Evolutionary conservation across 2,797 vertebrate species (phyloP).

Genomic region (Gadopsis bispinosus): DNA sequence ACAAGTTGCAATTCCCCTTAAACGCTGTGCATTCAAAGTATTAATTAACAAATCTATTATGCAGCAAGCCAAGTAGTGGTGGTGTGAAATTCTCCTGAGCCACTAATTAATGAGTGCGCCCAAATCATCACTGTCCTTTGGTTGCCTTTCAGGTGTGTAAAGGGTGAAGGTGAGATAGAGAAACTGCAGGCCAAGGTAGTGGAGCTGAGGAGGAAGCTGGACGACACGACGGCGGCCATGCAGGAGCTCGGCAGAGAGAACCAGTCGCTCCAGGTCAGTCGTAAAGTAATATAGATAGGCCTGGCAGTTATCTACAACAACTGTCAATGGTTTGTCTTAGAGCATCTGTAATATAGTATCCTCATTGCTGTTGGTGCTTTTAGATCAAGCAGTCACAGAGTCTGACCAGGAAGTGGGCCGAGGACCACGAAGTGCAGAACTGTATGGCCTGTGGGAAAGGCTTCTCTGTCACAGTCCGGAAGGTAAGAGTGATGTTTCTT

Average conservation of each 20-base stretch:
- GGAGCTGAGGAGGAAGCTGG: slow-evolving; percentile 95
- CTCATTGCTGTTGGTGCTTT: not conserved
- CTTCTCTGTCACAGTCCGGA: slow-evolving; percentile 94
- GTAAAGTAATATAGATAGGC: not conserved
- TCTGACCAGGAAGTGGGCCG: slow-evolving; percentile 96
- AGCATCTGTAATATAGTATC: too few relatives aligned
- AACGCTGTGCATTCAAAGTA: not conserved
- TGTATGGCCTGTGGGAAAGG: slow-evolving; percentile 97
- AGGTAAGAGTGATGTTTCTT: slow-evolving; percentile 79
- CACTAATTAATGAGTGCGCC: not conserved
- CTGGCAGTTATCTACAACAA: not conserved
- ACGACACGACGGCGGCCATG: slow-evolving; percentile 97
- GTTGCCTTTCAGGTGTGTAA: slow-evolving; percentile 89
- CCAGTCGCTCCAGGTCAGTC: slow-evolving; percentile 94
- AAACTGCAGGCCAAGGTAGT: slow-evolving; percentile 94
- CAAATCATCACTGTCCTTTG: not conserved
- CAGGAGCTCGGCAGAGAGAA: slow-evolving; percentile 98
- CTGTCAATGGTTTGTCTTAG: not conserved
- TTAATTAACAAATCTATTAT: slow-evolving; percentile 17
- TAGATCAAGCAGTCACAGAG: slow-evolving; percentile 97
- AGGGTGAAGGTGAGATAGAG: slow-evolving; percentile 96
- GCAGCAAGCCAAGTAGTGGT: not conserved
- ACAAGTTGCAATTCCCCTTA: not conserved
- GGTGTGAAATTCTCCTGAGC: not conserved
- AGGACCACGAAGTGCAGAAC: slow-evolving; percentile 97